Evolutionary conservation across 1,140 invertebrate species (phyloP), one percentile per base, ranked within the genome.

Genomic region (Pantala flavescens): DNA sequence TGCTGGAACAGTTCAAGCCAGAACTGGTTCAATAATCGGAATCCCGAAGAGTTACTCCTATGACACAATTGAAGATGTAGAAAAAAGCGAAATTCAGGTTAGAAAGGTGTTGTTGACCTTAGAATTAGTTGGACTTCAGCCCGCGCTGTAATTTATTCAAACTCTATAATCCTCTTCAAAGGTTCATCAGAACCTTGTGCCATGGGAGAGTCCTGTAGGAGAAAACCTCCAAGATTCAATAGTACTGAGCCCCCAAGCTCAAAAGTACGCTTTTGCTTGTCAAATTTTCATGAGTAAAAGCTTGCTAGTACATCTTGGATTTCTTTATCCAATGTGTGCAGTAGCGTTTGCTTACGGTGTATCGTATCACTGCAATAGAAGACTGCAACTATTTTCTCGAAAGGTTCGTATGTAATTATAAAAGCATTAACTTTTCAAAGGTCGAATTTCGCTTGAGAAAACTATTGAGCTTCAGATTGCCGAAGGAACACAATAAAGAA

Each of bases 261-360:
- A 93, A 79, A 86, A 91, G 74, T 94, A 92, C 84, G 91, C 88
- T 14, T 88, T 94, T 24, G 91, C 90, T 73, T 85, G 88, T 75
- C 88, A 93, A 83, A 85, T 94, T 70, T 79, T 88, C 73, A 84
- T 86, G 79, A 80, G 84, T 14, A 82, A 88, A 73, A 87, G 86
- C 11, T 80, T 85, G 71, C 84, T 88, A 77, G 77, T 88, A 10
- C 79, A 86, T 19, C 79, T 85, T 70, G 85, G 88, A 78, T 86
- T 84, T 3, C 72, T 83, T 7, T 86, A 84, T 78, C 84, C 83
- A 75, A 81, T 83, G 74, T 19, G 80, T 0, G 80, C 81, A 63
- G 78, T 88, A 73, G 77, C 87, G 42, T 78, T 81, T 71, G 80
- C 82, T 3, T 89, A 88, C 79, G 83, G 81, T 36, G n/a, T 85